phyloP scores from a whole-genome alignment of 2,113 vertebrate species.

The Gymnorhina tibicen region DNA sequence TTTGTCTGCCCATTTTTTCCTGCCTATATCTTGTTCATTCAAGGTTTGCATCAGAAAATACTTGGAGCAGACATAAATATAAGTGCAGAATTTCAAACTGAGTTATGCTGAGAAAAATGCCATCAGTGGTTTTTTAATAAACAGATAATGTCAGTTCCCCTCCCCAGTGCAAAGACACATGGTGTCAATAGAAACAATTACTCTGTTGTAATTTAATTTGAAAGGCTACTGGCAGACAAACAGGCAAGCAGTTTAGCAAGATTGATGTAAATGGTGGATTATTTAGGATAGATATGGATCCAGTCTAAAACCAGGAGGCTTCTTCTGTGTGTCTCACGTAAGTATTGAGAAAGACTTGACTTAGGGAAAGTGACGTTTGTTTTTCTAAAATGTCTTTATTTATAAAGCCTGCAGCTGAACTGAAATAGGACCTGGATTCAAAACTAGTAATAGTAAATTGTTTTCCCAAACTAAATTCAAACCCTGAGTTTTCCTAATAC shows the following conservation, averaged over 20 bases:
- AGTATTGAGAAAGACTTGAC: not conserved
- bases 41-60: not conserved
- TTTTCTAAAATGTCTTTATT: not conserved
- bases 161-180: not conserved
- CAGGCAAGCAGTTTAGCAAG: not conserved
- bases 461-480: not conserved
- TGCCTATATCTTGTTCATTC: not conserved
- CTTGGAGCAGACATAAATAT: not conserved
- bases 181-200: slow-evolving; percentile 13
- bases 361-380: not conserved
- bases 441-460: not conserved
- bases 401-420: not conserved
- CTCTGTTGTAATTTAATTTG: slow-evolving; percentile 22
- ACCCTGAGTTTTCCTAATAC: not conserved
- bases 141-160: not conserved
- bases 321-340: not conserved
- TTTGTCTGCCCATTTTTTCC: not conserved
- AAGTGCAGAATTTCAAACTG: not conserved
- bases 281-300: not conserved
- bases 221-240: not conserved
- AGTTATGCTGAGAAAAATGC: not conserved
- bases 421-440: not conserved
- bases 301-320: not conserved
- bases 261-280: not conserved
- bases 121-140: not conserved